Percentiles rank a stretch among this genome's conserved stretches.
These are phyloP conservation scores for Donacobius atricapilla DNA, from an alignment of 2,113 vertebrate genomes.

Conservation along the genomic window DNA sequence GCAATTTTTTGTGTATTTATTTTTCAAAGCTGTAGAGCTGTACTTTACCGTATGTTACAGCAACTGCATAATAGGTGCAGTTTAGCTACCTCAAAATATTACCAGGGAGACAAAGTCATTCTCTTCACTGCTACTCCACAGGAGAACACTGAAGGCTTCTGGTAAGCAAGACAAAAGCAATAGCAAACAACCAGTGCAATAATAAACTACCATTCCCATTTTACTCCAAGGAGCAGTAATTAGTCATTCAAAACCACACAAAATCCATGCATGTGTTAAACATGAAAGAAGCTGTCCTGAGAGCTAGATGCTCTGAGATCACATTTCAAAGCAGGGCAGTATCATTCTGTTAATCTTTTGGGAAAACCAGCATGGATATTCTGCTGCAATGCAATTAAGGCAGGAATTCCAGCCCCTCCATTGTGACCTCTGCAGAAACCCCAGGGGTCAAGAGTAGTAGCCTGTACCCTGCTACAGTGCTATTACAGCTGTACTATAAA, in stretches of 20 bases:
- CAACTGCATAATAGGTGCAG: background rate
- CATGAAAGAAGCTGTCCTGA: background rate
- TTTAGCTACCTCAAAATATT: background rate
- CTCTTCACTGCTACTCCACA: background rate
- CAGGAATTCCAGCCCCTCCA: background rate
- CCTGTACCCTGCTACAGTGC: background rate
- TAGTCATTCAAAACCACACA: background rate
- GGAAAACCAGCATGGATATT: background rate
- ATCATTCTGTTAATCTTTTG: conserved; percentile 26
- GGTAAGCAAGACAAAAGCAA: background rate
- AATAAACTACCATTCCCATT: background rate
- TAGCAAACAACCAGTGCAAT: background rate
- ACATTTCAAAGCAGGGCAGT: conserved; percentile 2
- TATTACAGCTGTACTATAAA: background rate
- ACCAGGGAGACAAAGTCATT: background rate
- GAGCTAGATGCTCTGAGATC: background rate
- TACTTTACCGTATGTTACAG: background rate
- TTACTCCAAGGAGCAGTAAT: background rate
- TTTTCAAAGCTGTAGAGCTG: background rate
- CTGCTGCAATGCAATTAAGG: background rate
- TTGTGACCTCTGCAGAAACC: background rate
- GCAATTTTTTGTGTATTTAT: background rate
- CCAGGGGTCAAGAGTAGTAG: background rate
- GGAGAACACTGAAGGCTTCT: background rate
- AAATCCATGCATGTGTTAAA: background rate